phyloP scores from a whole-genome alignment of 1,140 invertebrate genomes.

The Philotrypesis tridentata region DNA sequence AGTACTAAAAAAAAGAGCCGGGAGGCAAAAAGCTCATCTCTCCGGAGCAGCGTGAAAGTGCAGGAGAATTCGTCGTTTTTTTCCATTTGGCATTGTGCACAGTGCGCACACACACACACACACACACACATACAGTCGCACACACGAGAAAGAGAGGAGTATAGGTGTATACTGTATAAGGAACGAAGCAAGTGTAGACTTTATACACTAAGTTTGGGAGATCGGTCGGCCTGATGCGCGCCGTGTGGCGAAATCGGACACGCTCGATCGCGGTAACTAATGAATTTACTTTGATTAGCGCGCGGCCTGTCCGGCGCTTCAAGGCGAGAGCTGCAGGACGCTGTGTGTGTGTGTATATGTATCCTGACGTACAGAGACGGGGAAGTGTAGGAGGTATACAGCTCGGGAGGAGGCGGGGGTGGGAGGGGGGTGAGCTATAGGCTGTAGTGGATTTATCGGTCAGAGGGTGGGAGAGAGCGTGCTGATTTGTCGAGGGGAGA shows the following conservation, averaged over 20 bases:
- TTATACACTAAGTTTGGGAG: neutral
- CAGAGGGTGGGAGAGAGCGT: neutral
- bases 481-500: neutral
- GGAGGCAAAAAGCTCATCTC: neutral
- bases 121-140: too few species aligned
- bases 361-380: neutral
- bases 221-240: conserved; percentile 12
- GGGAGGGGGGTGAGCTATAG: neutral
- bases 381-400: neutral
- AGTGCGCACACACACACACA: too few species aligned
- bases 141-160: too few species aligned
- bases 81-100: too few species aligned
- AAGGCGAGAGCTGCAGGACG: neutral
- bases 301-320: conserved; percentile 19
- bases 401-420: neutral
- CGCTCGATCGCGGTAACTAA: conserved; percentile 51
- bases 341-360: neutral
- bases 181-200: neutral
- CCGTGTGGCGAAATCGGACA: conserved; percentile 34
- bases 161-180: too few species aligned
- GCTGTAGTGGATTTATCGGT: neutral
- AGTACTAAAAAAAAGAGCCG: neutral
- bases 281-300: conserved; percentile 55
- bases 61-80: conserved; percentile 20
- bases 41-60: conserved; percentile 25